A percentile compares a stretch with the other conserved stretches of the same genome.
These are phyloP conservation scores for Sminthopsis crassicaudata DNA, from an alignment of 2,113 vertebrate species.

Conservation along the genomic window DNA sequence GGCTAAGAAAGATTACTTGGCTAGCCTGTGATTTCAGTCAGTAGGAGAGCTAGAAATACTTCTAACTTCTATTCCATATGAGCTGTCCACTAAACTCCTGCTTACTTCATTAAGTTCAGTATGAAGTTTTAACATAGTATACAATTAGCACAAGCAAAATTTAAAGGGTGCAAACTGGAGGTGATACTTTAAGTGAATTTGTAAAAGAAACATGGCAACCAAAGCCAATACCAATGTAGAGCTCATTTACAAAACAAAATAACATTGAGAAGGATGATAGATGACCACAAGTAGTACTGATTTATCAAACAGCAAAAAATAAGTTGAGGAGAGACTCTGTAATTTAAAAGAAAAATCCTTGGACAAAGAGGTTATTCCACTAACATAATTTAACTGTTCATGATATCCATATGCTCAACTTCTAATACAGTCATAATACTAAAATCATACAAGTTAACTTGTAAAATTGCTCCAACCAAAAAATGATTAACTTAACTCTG, in stretches of 20 bases:
- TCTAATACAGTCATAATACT: constrained; percentile 37
- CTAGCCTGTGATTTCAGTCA: neutral
- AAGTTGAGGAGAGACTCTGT: neutral
- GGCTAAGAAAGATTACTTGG: neutral
- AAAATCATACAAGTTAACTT: constrained; percentile 44
- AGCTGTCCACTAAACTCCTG: neutral
- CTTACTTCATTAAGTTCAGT: neutral
- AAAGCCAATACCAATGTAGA: neutral
- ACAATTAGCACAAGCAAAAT: constrained; percentile 6
- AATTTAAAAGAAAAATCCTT: constrained; percentile 41
- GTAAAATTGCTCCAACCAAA: neutral
- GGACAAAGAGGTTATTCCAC: neutral
- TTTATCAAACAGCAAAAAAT: neutral
- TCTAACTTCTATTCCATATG: neutral
- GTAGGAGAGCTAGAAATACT: constrained; percentile 28
- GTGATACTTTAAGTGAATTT: neutral
- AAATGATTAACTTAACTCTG: constrained; percentile 16
- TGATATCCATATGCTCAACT: constrained; percentile 1
- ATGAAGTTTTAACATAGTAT: neutral
- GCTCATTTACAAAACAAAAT: neutral
- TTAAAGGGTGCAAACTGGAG: neutral
- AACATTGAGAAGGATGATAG: neutral
- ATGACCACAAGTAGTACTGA: neutral
- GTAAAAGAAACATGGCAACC: neutral
- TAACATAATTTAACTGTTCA: neutral